These are phyloP conservation scores for Cheilosia urbana DNA, from an alignment of 2,888 invertebrate species.

Conservation along the genomic window DNA sequence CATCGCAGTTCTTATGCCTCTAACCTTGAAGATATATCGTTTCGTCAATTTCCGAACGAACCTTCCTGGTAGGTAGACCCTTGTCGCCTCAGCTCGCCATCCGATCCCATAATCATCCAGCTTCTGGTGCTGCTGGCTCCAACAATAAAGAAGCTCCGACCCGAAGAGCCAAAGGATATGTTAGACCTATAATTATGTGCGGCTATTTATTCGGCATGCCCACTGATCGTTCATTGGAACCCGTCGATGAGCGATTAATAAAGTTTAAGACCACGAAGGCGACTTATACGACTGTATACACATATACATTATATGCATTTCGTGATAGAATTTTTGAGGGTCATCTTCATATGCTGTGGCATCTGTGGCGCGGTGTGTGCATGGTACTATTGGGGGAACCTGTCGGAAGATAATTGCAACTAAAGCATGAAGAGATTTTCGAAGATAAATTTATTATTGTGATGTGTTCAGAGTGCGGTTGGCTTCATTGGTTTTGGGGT, in stretches of 20 bases:
- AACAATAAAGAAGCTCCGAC: slow-evolving; percentile 46
- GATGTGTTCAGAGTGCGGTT: not conserved
- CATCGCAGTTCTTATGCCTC: slow-evolving; percentile 24
- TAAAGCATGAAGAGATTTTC: slow-evolving; percentile 54
- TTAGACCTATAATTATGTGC: slow-evolving; percentile 58
- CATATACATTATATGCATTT: slow-evolving; percentile 12
- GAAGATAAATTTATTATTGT: slow-evolving; percentile 38
- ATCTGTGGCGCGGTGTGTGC: slow-evolving; percentile 46
- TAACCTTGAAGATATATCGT: slow-evolving; percentile 31
- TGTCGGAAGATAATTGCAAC: slow-evolving; percentile 58
- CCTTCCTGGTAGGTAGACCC: not conserved
- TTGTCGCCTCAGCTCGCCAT: not conserved
- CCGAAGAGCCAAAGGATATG: slow-evolving; percentile 49
- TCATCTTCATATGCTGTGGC: slow-evolving; percentile 37
- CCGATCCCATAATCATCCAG: slow-evolving; percentile 23
- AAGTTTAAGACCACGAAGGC: slow-evolving; percentile 50
- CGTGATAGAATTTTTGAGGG: slow-evolving; percentile 62
- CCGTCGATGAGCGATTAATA: slow-evolving; percentile 67
- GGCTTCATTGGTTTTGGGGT: slow-evolving; percentile 17
- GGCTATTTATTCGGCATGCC: slow-evolving; percentile 59
- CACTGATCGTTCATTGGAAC: slow-evolving; percentile 54
- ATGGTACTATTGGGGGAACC: slow-evolving; percentile 27
- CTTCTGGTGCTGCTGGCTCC: slow-evolving; percentile 28
- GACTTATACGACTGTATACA: not conserved
- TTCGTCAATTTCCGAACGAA: too few species aligned